Base-by-base conservation (phyloP, 2,113 vertebrate species). In the Reinhardtius hippoglossoides region DNA sequence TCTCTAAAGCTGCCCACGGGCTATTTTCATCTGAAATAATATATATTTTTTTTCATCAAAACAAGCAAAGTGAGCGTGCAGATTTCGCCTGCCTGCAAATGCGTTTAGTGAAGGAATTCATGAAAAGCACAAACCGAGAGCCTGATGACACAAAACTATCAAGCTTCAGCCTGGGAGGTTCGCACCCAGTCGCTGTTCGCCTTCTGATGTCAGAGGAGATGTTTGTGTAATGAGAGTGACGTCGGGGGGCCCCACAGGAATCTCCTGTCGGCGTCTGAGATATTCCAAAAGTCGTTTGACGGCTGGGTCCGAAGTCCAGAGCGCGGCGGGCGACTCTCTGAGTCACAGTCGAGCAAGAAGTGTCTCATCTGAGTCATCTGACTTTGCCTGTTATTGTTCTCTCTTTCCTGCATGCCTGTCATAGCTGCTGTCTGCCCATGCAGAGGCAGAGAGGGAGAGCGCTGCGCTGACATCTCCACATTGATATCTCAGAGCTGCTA, bases 381-480 rank as follows among this genome's bases (percentile, higher is more conserved):
- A 72, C 87, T 79, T 23, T 44, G 87, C 66, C 71, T 81, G 82
- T 80, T 84, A 61, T 79, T 90, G 87, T 90, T 90, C 85, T 90
- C 85, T 73, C 73, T 54, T 44, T 82, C 73, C 80, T 78, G 86
- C 88, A 86, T 91, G 81, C 92, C 85, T 85, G 71, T 88, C 90
- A 94, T 90, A 89, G 84, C 87, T 89, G 69, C 68, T 80, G 79
- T 80, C 80, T 72, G 69, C 67, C 81, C 82, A 84, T 37, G 89
- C 85, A 80, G 82, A 67, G 57, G 71, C 35, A 64, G 42, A 67
- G 50, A 60, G 67, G 46, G 31, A 59, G 55, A 66, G 68, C 66
- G 67, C 60, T 24, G n/a, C 64, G 16, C 37, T 26, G 52, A 46
- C 61, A 5, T 55, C 37, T 26, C 55, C 58, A 62, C 23, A 62